Evolutionary conservation across 2,797 vertebrate genomes (phyloP).

Genomic region (Lepus townsendii): DNA sequence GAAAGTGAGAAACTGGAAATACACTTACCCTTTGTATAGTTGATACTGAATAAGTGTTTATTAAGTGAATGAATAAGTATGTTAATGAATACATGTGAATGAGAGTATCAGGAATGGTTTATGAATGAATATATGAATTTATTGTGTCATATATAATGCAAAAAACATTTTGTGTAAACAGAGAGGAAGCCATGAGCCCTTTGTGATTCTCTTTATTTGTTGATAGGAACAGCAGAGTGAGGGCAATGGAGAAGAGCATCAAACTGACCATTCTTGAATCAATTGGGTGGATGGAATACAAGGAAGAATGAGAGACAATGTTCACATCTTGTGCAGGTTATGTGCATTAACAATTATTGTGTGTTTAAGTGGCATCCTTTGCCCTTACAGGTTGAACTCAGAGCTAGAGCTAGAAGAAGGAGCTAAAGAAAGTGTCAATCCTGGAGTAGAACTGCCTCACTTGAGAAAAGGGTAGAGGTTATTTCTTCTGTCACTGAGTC

Average conservation of each 20-base stretch:
- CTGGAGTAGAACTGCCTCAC: not conserved
- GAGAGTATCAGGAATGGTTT: not conserved
- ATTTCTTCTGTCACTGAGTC: constrained; percentile 59
- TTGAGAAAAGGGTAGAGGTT: not conserved
- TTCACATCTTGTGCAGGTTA: not conserved
- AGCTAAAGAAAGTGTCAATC: not conserved
- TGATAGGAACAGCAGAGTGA: not conserved
- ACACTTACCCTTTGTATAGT: not conserved
- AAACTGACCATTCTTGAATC: not conserved
- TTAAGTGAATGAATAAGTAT: not conserved
- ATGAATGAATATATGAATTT: not conserved
- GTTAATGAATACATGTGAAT: not conserved
- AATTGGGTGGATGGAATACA: not conserved
- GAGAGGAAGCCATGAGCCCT: not conserved
- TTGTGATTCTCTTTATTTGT: constrained; percentile 16
- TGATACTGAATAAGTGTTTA: constrained; percentile 48
- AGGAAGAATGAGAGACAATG: not conserved
- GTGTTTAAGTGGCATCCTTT: not conserved
- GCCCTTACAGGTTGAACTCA: not conserved
- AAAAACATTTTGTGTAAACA: not conserved
- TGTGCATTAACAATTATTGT: not conserved
- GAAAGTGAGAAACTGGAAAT: constrained; percentile 52
- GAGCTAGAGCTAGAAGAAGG: not conserved
- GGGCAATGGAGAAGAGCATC: not conserved
- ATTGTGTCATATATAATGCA: not conserved